Conservation (phyloP, 2,797 vertebrate species). For the Naso thynnoides region DNA sequence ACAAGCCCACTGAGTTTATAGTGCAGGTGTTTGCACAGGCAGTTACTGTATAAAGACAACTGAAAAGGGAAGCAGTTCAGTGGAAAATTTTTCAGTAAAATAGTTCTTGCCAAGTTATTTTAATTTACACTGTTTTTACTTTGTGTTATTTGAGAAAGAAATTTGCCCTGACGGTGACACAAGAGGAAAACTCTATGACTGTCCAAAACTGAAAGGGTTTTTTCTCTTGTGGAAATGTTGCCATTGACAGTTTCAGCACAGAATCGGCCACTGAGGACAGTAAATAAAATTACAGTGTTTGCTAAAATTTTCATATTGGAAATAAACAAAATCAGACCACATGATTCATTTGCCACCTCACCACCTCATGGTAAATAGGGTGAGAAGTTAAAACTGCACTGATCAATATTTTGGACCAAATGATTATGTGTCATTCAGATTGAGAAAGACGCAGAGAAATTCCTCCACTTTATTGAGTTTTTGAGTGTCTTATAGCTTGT, state of each 20-base stretch:
- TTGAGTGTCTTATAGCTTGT: neutral
- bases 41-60: constrained; percentile 20
- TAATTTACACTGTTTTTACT: neutral
- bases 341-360: too few relatives aligned
- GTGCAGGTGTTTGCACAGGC: constrained; percentile 49
- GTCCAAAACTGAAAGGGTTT: neutral
- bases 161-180: neutral
- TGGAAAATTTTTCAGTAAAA: neutral
- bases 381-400: neutral
- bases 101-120: neutral
- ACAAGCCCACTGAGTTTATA: constrained; percentile 31
- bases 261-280: neutral
- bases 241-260: neutral
- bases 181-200: neutral
- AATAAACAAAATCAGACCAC: neutral
- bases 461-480: neutral
- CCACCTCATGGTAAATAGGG: neutral
- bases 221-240: neutral
- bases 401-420: neutral
- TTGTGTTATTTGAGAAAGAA: neutral
- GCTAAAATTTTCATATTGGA: too few relatives aligned
- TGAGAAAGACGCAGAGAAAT: neutral
- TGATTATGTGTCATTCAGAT: neutral
- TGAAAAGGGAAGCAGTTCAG: neutral
- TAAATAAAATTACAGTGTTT: too few relatives aligned